Evolutionary conservation across 1,140 invertebrate genomes (phyloP).

Genomic region (Neodiprion pinetum): DNA sequence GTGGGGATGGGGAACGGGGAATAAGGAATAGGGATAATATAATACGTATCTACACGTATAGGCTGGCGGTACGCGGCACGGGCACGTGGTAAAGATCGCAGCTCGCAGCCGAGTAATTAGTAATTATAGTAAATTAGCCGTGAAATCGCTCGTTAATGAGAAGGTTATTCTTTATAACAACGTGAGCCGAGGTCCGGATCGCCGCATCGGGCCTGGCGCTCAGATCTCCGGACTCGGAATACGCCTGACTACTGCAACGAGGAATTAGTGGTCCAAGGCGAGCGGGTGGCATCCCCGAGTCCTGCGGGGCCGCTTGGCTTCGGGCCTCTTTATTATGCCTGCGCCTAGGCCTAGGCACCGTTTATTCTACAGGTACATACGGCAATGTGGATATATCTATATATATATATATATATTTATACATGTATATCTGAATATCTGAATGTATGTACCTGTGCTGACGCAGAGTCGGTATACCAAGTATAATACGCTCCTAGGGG

Average conservation of each 20-base stretch:
- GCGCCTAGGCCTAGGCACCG: background rate
- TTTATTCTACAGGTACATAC: too few relatives aligned
- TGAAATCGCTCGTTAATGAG: constrained; percentile 31
- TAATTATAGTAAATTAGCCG: constrained; percentile 30
- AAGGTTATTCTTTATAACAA: constrained; percentile 14
- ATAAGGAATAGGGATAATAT: too few relatives aligned
- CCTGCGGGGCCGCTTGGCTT: background rate
- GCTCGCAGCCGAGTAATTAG: constrained; percentile 1
- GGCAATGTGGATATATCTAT: too few relatives aligned
- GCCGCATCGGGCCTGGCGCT: background rate
- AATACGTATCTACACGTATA: too few relatives aligned
- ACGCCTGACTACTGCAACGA: background rate
- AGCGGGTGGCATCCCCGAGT: background rate
- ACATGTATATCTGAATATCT: too few relatives aligned
- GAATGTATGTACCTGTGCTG: too few relatives aligned
- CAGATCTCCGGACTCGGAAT: background rate
- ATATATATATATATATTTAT: too few relatives aligned
- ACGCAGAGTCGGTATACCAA: too few relatives aligned
- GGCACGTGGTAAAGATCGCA: constrained; percentile 4
- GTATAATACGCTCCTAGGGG: too few relatives aligned
- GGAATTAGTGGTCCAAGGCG: constrained; percentile 6
- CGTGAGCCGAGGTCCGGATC: background rate
- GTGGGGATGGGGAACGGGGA: too few relatives aligned
- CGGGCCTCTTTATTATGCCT: constrained; percentile 3
- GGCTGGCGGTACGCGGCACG: background rate